Percentiles rank a stretch among this genome's conserved stretches.
phyloP scores from a whole-genome alignment of 2,888 invertebrate genomes.

The Mycalesis mineus region DNA sequence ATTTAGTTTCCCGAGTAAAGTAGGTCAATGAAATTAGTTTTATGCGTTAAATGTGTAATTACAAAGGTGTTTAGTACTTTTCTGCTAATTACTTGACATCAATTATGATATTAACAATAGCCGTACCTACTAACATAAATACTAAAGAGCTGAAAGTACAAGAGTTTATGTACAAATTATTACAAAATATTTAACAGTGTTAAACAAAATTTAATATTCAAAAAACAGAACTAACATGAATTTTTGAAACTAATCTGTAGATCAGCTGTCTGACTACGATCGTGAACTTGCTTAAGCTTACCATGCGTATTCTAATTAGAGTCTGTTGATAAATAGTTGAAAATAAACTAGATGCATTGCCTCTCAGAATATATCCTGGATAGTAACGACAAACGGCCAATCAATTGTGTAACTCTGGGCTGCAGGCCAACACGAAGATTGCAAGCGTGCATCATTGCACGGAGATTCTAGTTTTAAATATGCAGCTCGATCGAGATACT shows the following conservation, averaged over 20 bases:
- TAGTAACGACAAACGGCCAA: slow-evolving; percentile 25
- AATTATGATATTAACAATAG: background rate
- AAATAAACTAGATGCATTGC: slow-evolving; percentile 8
- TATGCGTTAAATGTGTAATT: slow-evolving; percentile 12
- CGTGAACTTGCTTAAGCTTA: background rate
- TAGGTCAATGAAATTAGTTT: slow-evolving; percentile 8
- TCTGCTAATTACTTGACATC: slow-evolving; percentile 15
- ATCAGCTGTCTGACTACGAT: background rate
- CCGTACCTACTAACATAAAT: no score
- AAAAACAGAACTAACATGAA: no score
- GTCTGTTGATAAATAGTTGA: slow-evolving; percentile 6
- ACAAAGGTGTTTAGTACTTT: slow-evolving; percentile 11
- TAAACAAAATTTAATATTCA: no score
- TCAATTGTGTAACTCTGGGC: slow-evolving; percentile 43
- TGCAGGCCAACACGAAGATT: slow-evolving; percentile 39
- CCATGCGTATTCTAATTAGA: background rate
- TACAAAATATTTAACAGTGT: no score
- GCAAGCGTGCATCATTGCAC: slow-evolving; percentile 38
- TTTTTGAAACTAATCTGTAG: background rate
- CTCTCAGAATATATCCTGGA: slow-evolving; percentile 21
- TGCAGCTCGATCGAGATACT: background rate
- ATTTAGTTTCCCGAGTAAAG: background rate
- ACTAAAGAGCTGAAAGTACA: no score
- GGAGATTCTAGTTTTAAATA: slow-evolving; percentile 24
- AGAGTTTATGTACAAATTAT: no score